Evolutionary conservation across 2,888 invertebrate species (phyloP).

Genomic region (Heliconius aoede): DNA sequence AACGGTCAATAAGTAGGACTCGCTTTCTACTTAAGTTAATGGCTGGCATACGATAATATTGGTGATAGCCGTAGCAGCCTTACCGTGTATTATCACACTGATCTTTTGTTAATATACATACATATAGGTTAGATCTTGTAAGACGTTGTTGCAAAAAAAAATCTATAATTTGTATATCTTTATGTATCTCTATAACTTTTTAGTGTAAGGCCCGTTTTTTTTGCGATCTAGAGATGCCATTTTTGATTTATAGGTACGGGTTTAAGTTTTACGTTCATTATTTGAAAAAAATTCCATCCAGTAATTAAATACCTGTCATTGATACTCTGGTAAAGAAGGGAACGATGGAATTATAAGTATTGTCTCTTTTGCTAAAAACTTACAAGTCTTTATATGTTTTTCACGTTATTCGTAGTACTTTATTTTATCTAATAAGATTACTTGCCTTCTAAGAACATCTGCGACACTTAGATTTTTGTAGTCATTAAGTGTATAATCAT

Average conservation of each 20-base stretch:
- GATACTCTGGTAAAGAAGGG: neutral
- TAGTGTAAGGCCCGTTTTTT: too few species aligned
- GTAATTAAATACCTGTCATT: too few species aligned
- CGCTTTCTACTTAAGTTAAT: constrained; percentile 51
- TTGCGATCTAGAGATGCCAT: too few species aligned
- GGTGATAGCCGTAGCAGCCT: constrained; percentile 43
- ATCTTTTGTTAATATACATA: constrained; percentile 25
- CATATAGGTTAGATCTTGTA: neutral
- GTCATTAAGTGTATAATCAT: too few species aligned
- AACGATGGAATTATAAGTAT: too few species aligned
- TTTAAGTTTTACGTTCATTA: too few species aligned
- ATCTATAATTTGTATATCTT: too few species aligned
- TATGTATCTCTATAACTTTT: too few species aligned
- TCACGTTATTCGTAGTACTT: neutral
- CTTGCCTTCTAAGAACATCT: neutral
- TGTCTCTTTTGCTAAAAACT: too few species aligned
- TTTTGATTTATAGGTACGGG: too few species aligned
- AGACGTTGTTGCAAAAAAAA: constrained; percentile 7
- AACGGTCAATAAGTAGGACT: constrained; percentile 46
- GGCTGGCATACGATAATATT: constrained; percentile 44
- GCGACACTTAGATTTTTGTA: neutral
- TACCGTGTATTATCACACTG: constrained; percentile 37
- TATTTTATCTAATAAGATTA: neutral
- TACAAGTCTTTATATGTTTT: neutral
- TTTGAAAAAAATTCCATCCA: too few species aligned